Conservation (phyloP, 2,797 vertebrate genomes). For the Tiaroga cobitis region DNA sequence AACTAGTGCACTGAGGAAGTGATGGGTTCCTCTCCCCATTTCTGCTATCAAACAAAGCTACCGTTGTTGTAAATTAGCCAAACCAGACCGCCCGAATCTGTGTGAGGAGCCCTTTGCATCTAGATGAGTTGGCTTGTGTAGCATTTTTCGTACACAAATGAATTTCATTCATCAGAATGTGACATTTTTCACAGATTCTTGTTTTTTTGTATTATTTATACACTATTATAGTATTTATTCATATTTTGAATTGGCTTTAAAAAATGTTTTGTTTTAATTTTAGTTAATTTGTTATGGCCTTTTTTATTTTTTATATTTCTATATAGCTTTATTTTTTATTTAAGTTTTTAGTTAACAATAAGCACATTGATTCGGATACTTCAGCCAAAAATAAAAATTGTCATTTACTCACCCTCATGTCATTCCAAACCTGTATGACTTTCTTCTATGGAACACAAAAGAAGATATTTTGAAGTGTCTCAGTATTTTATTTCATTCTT, state of each 20-base stretch:
- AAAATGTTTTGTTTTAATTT: background rate
- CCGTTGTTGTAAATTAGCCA: slow-evolving; percentile 50
- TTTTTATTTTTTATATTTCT: background rate
- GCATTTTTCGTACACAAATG: background rate
- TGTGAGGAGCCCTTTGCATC: slow-evolving; percentile 18
- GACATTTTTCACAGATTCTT: background rate
- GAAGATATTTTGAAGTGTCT: background rate
- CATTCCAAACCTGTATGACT: background rate
- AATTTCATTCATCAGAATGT: background rate
- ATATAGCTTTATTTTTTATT: background rate
- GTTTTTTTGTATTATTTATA: background rate
- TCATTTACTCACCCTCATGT: background rate
- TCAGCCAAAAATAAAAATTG: background rate
- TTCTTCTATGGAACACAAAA: background rate
- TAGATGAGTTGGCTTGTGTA: slow-evolving; percentile 8
- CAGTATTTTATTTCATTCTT: background rate
- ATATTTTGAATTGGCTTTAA: background rate
- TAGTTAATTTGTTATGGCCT: too few relatives aligned
- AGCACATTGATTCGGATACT: background rate
- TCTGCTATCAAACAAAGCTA: slow-evolving; percentile 51
- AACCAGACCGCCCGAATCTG: background rate
- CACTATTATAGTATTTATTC: background rate
- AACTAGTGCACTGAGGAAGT: slow-evolving; percentile 29
- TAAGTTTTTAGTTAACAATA: background rate
- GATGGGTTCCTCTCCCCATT: slow-evolving; percentile 47